phyloP scores from a whole-genome alignment of 2,113 vertebrate genomes.

The Muscicapa adusta region DNA sequence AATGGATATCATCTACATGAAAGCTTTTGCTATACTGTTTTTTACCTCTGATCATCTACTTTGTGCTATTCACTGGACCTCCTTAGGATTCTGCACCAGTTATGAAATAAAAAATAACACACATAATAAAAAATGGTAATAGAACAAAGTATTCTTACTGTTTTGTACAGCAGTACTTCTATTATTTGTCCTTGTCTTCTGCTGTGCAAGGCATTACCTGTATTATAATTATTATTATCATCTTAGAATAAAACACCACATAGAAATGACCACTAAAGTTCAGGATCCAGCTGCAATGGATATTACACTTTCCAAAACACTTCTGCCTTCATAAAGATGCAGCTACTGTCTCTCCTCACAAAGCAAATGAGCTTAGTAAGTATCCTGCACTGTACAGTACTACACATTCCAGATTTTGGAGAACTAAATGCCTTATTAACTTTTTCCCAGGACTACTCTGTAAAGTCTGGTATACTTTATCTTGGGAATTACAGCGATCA shows the following conservation, averaged over 20 bases:
- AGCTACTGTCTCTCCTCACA: background rate
- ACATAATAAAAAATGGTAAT: background rate
- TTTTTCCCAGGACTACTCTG: background rate
- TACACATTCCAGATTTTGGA: background rate
- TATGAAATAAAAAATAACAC: background rate
- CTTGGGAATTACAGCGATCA: background rate
- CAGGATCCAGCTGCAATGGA: background rate
- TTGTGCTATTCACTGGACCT: background rate
- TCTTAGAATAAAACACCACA: background rate
- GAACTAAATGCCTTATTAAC: background rate
- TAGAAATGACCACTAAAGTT: background rate
- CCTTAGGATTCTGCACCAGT: background rate
- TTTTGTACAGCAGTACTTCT: too few species aligned
- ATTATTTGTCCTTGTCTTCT: background rate
- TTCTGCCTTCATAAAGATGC: background rate
- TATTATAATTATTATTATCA: too few species aligned
- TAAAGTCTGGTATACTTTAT: background rate
- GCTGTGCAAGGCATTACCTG: accelerated
- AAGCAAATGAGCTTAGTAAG: accelerated
- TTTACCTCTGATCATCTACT: background rate
- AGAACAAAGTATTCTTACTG: background rate
- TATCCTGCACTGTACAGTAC: background rate
- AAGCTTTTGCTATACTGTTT: background rate
- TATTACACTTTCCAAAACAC: background rate
- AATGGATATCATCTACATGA: background rate